phyloP scores from a whole-genome alignment of 2,888 invertebrate species.

The Caenorhabditis macrosperma region DNA sequence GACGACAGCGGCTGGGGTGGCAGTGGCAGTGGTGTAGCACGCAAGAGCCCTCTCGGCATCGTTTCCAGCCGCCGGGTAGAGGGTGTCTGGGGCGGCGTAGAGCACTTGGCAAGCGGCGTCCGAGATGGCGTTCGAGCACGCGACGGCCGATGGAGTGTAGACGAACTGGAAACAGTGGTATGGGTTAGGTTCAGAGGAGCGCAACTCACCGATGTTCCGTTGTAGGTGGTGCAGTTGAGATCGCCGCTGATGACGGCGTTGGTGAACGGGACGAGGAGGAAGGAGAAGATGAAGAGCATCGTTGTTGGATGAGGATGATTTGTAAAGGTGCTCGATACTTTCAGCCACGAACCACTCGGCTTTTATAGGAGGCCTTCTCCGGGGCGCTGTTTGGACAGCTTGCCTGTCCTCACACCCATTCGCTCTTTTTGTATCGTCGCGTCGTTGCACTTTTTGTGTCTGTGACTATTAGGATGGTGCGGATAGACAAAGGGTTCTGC shows the following conservation, averaged over 20 bases:
- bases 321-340: conserved; percentile 39
- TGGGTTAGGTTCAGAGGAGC: no score
- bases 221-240: conserved; percentile 48
- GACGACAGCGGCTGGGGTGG: conserved; percentile 41
- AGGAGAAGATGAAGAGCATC: conserved; percentile 34
- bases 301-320: conserved; percentile 2
- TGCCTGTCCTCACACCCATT: conserved; percentile 43
- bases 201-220: conserved; percentile 19
- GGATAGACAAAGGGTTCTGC: conserved; percentile 12
- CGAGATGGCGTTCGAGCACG: conserved; percentile 45
- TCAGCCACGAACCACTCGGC: conserved; percentile 17
- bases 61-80: conserved; percentile 43
- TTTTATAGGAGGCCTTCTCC: conserved; percentile 32
- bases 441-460: conserved; percentile 35
- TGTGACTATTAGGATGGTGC: no score
- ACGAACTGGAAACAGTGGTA: conserved; percentile 25
- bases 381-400: conserved; percentile 20
- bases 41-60: conserved; percentile 36
- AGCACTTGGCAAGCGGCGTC: conserved; percentile 53
- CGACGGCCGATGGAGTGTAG: conserved; percentile 40
- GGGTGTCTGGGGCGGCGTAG: conserved; percentile 25
- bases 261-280: conserved; percentile 41
- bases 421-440: conserved; percentile 32
- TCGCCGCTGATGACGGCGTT: conserved; percentile 41
- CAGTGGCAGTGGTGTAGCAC: conserved; percentile 44